phyloP scores from a whole-genome alignment of 1,140 invertebrate genomes.

The Atta colombica region DNA sequence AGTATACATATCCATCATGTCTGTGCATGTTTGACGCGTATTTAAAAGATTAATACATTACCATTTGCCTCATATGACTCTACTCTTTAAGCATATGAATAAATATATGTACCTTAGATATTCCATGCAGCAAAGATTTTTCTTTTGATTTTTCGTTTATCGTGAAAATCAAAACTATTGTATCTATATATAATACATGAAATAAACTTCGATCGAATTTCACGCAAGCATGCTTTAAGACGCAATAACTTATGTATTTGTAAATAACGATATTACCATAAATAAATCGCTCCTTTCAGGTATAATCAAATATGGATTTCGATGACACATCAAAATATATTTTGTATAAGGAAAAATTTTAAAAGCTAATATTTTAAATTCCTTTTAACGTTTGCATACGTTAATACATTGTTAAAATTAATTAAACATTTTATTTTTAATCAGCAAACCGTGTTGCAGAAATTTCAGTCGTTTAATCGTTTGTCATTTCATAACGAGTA shows the following conservation, averaged over 20 bases:
- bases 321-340: background rate
- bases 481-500: conserved; percentile 9
- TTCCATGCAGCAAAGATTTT: background rate
- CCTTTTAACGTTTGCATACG: background rate
- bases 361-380: background rate
- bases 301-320: background rate
- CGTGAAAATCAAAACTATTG: background rate
- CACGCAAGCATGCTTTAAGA: background rate
- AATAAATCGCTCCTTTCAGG: background rate
- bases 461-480: background rate
- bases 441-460: background rate
- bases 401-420: too few species aligned
- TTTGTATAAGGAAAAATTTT: background rate
- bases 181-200: background rate
- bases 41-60: conserved; percentile 66
- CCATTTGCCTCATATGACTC: background rate
- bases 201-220: background rate
- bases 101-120: background rate
- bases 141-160: conserved; percentile 3
- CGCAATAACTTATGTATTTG: background rate
- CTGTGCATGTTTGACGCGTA: conserved; percentile 12
- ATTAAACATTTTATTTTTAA: too few species aligned
- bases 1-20: conserved; percentile 16
- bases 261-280: too few species aligned
- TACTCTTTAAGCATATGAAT: background rate